Percentiles rank a stretch among this genome's conserved stretches.
Evolutionary conservation across 2,113 vertebrate species (phyloP).

Genomic region (Zapornia atra): DNA sequence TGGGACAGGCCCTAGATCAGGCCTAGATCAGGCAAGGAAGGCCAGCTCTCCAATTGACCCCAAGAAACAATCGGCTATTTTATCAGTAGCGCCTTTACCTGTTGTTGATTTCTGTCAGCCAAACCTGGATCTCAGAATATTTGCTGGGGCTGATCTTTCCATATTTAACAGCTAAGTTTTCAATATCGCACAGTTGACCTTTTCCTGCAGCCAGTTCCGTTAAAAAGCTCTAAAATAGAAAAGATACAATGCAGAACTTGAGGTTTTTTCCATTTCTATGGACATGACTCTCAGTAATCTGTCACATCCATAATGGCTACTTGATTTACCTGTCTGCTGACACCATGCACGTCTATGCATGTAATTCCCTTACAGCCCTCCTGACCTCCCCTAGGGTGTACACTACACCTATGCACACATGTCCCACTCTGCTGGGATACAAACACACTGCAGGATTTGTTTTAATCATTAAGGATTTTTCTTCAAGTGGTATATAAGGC

Average conservation of each 20-base stretch:
- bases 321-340: not conserved
- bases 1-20: not conserved
- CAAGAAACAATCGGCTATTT: not conserved
- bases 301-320: not conserved
- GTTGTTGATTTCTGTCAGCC: constrained; percentile 67
- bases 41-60: not conserved
- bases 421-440: not conserved
- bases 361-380: not conserved
- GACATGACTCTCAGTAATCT: not conserved
- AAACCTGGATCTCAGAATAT: constrained; percentile 72
- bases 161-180: constrained; percentile 73
- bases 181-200: constrained; percentile 80
- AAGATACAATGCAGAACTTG: not conserved
- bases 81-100: constrained; percentile 73
- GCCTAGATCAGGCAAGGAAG: accelerated
- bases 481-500: not conserved
- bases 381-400: too few species aligned
- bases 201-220: constrained; percentile 82
- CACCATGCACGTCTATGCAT: accelerated
- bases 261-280: not conserved
- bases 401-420: accelerated
- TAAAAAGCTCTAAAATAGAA: constrained; percentile 80
- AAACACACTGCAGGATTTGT: not conserved
- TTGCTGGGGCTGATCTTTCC: constrained; percentile 76
- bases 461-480: not conserved